These are phyloP conservation scores for Alexandromys oeconomus DNA, from an alignment of 2,797 vertebrate genomes.

Conservation along the genomic window DNA sequence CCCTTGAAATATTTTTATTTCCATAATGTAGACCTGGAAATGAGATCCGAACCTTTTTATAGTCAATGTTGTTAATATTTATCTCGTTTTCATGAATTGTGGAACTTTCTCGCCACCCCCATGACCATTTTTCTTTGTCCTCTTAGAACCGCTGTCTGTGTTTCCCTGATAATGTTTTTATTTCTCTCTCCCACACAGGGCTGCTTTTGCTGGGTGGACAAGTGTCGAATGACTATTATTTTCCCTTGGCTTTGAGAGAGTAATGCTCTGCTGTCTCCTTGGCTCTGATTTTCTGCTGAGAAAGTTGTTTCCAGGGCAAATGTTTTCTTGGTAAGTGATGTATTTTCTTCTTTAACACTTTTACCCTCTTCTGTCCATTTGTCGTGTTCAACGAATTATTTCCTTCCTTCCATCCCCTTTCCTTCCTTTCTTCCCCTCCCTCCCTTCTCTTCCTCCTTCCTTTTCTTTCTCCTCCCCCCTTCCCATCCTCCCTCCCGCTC, in stretches of 20 bases:
- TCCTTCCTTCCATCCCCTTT: no score
- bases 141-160: background rate
- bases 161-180: background rate
- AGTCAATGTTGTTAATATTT: background rate
- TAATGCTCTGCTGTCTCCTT: background rate
- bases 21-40: background rate
- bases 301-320: background rate
- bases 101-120: background rate
- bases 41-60: background rate
- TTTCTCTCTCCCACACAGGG: background rate
- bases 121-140: background rate
- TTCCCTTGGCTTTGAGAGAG: background rate
- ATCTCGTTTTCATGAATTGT: background rate
- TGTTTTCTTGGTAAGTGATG: background rate
- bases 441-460: no score
- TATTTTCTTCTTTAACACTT: background rate
- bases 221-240: background rate
- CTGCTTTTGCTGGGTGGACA: background rate
- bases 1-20: background rate
- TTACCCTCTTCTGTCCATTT: background rate
- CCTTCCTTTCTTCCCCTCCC: no score
- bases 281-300: background rate
- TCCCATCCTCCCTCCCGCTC: no score
- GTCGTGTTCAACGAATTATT: background rate
- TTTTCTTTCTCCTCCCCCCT: fast-evolving